phyloP scores from a whole-genome alignment of 1,140 invertebrate species.

The Cheumatopsyche charites region DNA sequence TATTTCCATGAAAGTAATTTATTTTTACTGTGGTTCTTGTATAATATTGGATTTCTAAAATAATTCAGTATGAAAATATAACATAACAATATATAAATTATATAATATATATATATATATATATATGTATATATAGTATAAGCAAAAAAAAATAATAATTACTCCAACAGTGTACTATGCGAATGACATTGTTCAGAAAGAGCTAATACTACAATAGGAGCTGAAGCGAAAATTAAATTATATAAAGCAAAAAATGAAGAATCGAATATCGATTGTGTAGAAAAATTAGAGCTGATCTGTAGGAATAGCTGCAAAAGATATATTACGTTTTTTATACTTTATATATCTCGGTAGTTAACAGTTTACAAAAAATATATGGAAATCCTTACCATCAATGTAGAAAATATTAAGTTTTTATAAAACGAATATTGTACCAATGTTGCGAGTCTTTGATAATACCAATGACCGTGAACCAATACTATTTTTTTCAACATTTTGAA shows the following conservation, averaged over 20 bases:
- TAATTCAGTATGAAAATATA: too few relatives aligned
- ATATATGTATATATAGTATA: too few relatives aligned
- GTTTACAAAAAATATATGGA: too few relatives aligned
- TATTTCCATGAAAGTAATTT: slow-evolving; percentile 66
- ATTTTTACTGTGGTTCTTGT: slow-evolving; percentile 71
- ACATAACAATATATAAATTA: too few relatives aligned
- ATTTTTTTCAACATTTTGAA: slow-evolving; percentile 73
- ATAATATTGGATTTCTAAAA: slow-evolving; percentile 69
- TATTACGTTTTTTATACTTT: too few relatives aligned
- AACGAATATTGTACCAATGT: slow-evolving; percentile 84
- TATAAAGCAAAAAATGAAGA: slow-evolving; percentile 75
- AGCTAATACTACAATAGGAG: slow-evolving; percentile 73
- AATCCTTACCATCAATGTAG: slow-evolving; percentile 63
- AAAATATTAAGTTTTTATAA: slow-evolving; percentile 82
- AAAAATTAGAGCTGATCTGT: slow-evolving; percentile 66
- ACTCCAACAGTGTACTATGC: slow-evolving; percentile 65
- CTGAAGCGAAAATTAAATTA: slow-evolving; percentile 76
- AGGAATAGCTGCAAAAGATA: slow-evolving; percentile 64
- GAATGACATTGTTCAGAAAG: slow-evolving; percentile 74
- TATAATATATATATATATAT: too few relatives aligned
- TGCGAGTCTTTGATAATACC: slow-evolving; percentile 76
- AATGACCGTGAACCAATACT: slow-evolving; percentile 77
- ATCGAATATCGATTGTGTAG: slow-evolving; percentile 72
- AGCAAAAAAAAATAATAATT: slow-evolving; percentile 30
- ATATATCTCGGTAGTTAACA: too few relatives aligned